Evolutionary conservation across 2,113 vertebrate species (phyloP), one percentile per base, ranked within the genome.

Genomic region (Nasalis larvatus): DNA sequence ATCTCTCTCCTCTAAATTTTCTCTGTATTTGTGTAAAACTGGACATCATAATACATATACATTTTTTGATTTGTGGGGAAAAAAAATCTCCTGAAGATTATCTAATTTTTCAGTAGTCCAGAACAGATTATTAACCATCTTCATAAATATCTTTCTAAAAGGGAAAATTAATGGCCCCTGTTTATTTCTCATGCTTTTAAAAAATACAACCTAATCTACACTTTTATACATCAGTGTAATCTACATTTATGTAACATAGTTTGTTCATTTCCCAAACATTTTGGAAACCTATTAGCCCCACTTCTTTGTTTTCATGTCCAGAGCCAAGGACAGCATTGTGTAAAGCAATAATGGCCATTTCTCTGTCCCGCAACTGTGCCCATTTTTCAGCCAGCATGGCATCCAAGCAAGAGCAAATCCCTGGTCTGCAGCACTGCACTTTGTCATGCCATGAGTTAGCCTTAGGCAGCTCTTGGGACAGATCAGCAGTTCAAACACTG

Each of bases 1-100:
- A 97, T 71, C 83, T 76, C 89, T 96, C 87, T 98, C 32, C 82
- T 97, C 30, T 54, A 32, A 95, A 58, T 45, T 9, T 96, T 94
- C 54, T 91, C 60, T 66, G 81, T 95, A 84, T 94, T 97, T 96
- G 40, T 47, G 92, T 97, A 96, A 97, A 98, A 98, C 85, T 32
- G 8, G 32, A 94, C 60, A 12, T 86, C 69, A 96, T 76, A 56
- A 23, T 91, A 68, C 40, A 45, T 68, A 54, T 6, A 1, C 52
- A 40, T 96, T 78, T 95, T 89, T 69, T 32, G 49, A 66, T 71
- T 95, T 93, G 49, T 30, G 14, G 60, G 27, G 27, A 95, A 97
- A 94, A 49, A 91, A 71, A 78, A 52, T 3, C 54, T 60, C 42
- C 78, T 96, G 0, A 23, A 1, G 1, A 42, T 91, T 96, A 66